Evolutionary conservation across 1,140 invertebrate species (phyloP), one percentile per base, ranked within the genome.

Genomic region (Lasioglossum albipes): DNA sequence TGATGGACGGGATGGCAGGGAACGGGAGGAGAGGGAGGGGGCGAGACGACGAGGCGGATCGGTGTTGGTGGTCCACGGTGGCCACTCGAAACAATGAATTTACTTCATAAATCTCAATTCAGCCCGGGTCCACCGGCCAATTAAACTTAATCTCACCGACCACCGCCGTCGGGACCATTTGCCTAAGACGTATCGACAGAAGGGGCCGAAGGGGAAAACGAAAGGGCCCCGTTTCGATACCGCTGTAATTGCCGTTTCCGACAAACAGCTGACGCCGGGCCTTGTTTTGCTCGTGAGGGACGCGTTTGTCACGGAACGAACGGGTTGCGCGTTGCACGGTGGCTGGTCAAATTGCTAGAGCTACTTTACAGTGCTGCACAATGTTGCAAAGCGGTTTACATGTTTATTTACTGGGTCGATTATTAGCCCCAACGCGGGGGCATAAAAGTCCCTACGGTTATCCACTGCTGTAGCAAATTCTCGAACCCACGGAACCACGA

Each of bases 41-140:
- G 36, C 6, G 20, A 20, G 0, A 7, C 20, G 20, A 6, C 7
- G 6, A 20, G 20, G n/a, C 68, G 68, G n/a, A 79, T 81, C 89
- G 84, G 88, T 90, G 90, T 88, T 91, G 91, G 92, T 92, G 92
- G 92, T 92, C 91, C 90, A 85, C 88, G 68, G 84, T 88, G 87
- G 83, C 88, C 79, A 90, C 84, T 90, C 90, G 86, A 91, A 92
- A 92, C 92, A 92, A 93, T 92, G 91, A 93, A 92, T 93, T 92
- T 92, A 91, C 91, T 93, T 92, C 91, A 92, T 93, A 92, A 93
- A 93, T 93, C 91, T 92, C 89, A 93, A 93, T 93, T 93, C 90
- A 92, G 80, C 81, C 45, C 84, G 86, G 88, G 85, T 83, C 89
- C 86, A 88, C 85, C 84, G 87, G 78, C 89, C 91, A 92, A 93